These are phyloP conservation scores for Garra rufa DNA, from an alignment of 2,113 vertebrate species.

Conservation along the genomic window DNA sequence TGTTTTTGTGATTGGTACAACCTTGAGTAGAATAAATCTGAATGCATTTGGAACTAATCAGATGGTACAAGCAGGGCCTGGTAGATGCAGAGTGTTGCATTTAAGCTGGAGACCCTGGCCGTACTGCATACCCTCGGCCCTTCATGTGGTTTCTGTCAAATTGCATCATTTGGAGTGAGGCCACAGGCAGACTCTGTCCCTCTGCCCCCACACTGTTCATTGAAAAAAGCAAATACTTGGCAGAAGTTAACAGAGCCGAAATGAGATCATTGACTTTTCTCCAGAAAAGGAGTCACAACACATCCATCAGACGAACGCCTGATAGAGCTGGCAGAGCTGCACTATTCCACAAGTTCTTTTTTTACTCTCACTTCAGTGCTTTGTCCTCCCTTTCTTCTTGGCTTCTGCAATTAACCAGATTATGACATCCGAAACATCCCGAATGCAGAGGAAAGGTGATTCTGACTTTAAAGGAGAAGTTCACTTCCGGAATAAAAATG, in stretches of 20 bases:
- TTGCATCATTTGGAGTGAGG: slow-evolving; percentile 67
- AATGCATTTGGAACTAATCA: slow-evolving; percentile 61
- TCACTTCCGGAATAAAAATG: no score
- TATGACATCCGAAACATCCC: slow-evolving; percentile 51
- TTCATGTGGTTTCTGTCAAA: slow-evolving; percentile 66
- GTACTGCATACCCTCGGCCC: slow-evolving; percentile 35
- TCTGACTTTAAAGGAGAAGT: neutral
- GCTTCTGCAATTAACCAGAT: slow-evolving; percentile 42
- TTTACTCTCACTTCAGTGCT: slow-evolving; percentile 36
- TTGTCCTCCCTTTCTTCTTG: slow-evolving; percentile 42
- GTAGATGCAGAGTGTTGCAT: slow-evolving; percentile 33
- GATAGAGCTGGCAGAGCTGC: slow-evolving; percentile 47
- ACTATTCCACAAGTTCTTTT: slow-evolving; percentile 30
- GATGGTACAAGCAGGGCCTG: slow-evolving; percentile 36
- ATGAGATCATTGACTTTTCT: slow-evolving; percentile 66
- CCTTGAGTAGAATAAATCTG: slow-evolving; percentile 44
- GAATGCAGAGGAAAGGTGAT: slow-evolving; percentile 27
- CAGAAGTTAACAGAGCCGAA: slow-evolving; percentile 66
- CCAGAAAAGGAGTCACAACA: slow-evolving; percentile 57
- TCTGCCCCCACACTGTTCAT: slow-evolving; percentile 48
- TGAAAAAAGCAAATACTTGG: slow-evolving; percentile 63
- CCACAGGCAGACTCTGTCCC: slow-evolving; percentile 56
- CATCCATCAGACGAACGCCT: slow-evolving; percentile 57
- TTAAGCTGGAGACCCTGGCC: slow-evolving; percentile 47
- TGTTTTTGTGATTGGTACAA: slow-evolving; percentile 33